These are phyloP conservation scores for Temnothorax longispinosus DNA, from an alignment of 1,140 invertebrate genomes.

Conservation along the genomic window DNA sequence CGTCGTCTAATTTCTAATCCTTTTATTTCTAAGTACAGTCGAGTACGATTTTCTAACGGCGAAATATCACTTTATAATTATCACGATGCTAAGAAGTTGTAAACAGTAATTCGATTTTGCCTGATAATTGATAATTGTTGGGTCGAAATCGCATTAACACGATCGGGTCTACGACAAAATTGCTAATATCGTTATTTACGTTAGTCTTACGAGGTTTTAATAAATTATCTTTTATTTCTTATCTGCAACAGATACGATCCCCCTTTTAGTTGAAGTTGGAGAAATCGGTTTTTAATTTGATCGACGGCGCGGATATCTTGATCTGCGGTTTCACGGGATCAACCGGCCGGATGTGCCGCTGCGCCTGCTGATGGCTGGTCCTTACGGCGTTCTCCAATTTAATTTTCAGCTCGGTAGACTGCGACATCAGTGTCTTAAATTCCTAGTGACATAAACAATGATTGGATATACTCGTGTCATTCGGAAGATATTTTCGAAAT, in stretches of 20 bases:
- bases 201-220: slow-evolving; percentile 14
- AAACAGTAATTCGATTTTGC: slow-evolving; percentile 19
- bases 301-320: slow-evolving; percentile 89
- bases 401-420: slow-evolving; percentile 91
- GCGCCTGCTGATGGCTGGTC: slow-evolving; percentile 88
- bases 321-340: slow-evolving; percentile 87
- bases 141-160: slow-evolving; percentile 33
- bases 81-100: slow-evolving; percentile 36
- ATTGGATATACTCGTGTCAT: not conserved
- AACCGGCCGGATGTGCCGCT: slow-evolving; percentile 81
- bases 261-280: slow-evolving; percentile 93
- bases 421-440: slow-evolving; percentile 95
- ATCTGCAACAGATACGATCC: not conserved
- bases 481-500: slow-evolving; percentile 36
- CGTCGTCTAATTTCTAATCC: not conserved
- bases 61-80: slow-evolving; percentile 51
- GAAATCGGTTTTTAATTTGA: slow-evolving; percentile 98
- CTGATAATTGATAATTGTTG: slow-evolving; percentile 30
- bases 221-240: slow-evolving; percentile 3
- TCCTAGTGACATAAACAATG: slow-evolving; percentile 87
- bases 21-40: slow-evolving; percentile 38
- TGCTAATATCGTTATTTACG: slow-evolving; percentile 19
- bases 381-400: slow-evolving; percentile 95
- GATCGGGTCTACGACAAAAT: slow-evolving; percentile 25
- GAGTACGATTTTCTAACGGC: slow-evolving; percentile 40